Base-by-base conservation (phyloP, 2,888 invertebrate genomes). In the Poecilobothrus nobilitatus region DNA sequence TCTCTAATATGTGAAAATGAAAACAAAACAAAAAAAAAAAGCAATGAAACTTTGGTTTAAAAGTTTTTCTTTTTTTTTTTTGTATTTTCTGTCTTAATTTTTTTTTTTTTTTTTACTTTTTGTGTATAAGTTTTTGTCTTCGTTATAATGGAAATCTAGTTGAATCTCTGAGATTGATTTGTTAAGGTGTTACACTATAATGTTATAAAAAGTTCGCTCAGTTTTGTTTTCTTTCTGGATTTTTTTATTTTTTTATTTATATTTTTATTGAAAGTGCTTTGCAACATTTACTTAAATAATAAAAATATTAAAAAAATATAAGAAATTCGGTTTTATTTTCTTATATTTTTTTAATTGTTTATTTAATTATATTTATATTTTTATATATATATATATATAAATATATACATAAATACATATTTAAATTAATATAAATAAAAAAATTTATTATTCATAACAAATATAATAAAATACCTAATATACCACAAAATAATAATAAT, bases 101-200 rank as follows among this genome's bases (percentile, higher is more conserved):
- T 53, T 18, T 12, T 53, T 18, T 12, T 53, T 53, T 9, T 53
- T 53, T 53, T 53, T 53, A 4, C n/a, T 53, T 53, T 53, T 53
- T 53, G 53, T 53, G 53, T 53, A 53, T 53, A 53, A 53, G 53
- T 53, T 53, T 37, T 53, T 18, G 15, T 53, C 53, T 53, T 53
- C 53, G 53, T 53, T 53, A 53, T 53, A 12, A n/a, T 53, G 18
- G 15, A 18, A 53, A 53, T 53, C 53, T 53, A 53, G 53, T 53
- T 53, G 53, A 53, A 53, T 53, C 53, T 53, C 53, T 53, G 53
- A 53, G 53, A 53, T 53, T 53, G 53, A 53, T 53, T 53, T 53
- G 53, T 53, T 53, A 53, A 53, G 53, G 53, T 53, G 53, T 53
- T 53, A 53, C 53, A 53, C n/a, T 53, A 53, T 18, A 18, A 18